phyloP scores from a whole-genome alignment of 2,888 invertebrate genomes.

The Agrochola lota region DNA sequence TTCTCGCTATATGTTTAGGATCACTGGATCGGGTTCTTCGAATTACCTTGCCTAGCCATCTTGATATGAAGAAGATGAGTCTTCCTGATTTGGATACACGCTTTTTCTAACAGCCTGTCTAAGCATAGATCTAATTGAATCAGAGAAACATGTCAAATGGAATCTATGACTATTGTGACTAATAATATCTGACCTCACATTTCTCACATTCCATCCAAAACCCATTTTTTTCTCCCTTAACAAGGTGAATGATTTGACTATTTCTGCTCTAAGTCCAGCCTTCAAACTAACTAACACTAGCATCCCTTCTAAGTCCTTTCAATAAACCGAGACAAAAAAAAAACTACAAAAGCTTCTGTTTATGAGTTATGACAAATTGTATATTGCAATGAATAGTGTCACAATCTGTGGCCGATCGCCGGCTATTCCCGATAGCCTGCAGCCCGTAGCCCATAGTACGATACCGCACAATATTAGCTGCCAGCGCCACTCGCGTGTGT shows the following conservation, averaged over 20 bases:
- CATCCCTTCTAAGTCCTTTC: not conserved
- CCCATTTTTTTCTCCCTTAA: not conserved
- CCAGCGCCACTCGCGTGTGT: slow-evolving; percentile 68
- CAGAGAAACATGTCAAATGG: not conserved
- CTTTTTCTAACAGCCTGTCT: not conserved
- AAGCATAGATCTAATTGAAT: not conserved
- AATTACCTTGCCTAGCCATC: not conserved
- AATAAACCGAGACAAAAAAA: not conserved
- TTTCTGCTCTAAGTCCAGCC: too few relatives aligned
- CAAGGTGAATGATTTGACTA: not conserved
- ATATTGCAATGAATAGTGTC: slow-evolving; percentile 36
- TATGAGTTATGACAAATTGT: slow-evolving; percentile 12
- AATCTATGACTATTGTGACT: not conserved
- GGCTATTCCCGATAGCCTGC: slow-evolving; percentile 21
- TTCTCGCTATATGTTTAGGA: not conserved
- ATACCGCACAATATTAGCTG: slow-evolving; percentile 69
- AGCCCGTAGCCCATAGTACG: slow-evolving; percentile 20
- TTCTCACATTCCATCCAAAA: not conserved
- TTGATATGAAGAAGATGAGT: too few relatives aligned
- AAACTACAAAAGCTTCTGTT: slow-evolving; percentile 7
- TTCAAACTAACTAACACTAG: too few relatives aligned
- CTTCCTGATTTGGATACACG: not conserved
- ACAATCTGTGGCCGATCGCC: slow-evolving; percentile 16
- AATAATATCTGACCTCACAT: not conserved
- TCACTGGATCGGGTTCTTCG: not conserved